Percentiles rank a stretch among this genome's conserved stretches.
Conservation (phyloP, 2,113 vertebrate genomes). For the Orycteropus afer region DNA sequence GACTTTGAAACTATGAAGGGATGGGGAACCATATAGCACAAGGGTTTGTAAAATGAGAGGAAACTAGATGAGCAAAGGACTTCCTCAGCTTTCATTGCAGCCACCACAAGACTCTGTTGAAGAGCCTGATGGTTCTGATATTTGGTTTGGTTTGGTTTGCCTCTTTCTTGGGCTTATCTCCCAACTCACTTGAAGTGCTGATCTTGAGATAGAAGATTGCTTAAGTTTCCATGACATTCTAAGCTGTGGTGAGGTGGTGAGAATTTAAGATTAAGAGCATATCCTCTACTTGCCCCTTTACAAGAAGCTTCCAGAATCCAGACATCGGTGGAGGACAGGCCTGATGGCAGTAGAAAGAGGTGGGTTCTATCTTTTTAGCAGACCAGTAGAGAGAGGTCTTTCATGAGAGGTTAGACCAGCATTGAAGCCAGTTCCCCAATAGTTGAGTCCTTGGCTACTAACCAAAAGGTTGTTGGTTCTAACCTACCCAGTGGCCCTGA, state of each 20-base stretch:
- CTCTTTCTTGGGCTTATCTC: constrained; percentile 48
- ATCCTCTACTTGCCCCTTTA: neutral
- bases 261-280: constrained; percentile 21
- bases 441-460: neutral
- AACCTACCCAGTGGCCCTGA: neutral
- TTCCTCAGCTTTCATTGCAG: constrained; percentile 39
- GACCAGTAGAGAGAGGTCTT: neutral
- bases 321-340: neutral
- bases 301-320: constrained; percentile 18
- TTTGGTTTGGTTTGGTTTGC: too few relatives aligned
- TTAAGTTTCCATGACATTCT: constrained; percentile 63
- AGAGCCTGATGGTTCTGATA: neutral
- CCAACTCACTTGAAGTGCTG: neutral
- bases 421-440: constrained; percentile 5
- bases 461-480: neutral
- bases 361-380: constrained; percentile 1
- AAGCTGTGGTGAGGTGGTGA: neutral
- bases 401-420: neutral
- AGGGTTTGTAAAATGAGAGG: constrained; percentile 67
- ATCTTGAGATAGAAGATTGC: constrained; percentile 28
- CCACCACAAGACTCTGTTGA: neutral
- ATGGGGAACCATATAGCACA: constrained; percentile 25
- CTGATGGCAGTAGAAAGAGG: neutral
- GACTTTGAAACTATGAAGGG: constrained; percentile 64
- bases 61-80: constrained; percentile 56